Base-by-base conservation (phyloP, 2,888 invertebrate species). In the Xylota segnis region DNA sequence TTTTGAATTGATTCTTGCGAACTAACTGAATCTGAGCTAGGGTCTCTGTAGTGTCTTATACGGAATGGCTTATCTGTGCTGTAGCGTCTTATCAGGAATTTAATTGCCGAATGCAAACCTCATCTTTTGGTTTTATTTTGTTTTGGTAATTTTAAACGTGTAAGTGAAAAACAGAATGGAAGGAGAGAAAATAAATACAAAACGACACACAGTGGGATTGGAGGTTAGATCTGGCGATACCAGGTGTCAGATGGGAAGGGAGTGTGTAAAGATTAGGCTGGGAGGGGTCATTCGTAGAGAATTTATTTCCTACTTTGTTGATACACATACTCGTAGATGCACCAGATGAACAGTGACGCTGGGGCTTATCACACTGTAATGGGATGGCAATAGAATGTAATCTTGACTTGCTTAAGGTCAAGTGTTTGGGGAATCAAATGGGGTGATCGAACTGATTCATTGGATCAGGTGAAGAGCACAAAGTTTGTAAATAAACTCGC, bases 21-120 rank as follows among this genome's bases (percentile, higher is more conserved):
- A 77, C 45, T 54, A 71, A 86, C 76, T 86, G 68, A 75, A 76
- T 56, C 66, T 40, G 32, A 84, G 65, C 66, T 72, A 59, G 29
- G 12, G 66, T 72, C 58, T 68, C 37, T 34, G 71, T 72, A 82
- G 50, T 27, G 66, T 77, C 76, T 82, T 82, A 82, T 86, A 82
- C 68, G 29, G 10, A 61, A 29, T 14, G 29, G 76, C 75, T 82
- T 86, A 82, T 82, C 82, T 12, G 43, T 52, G 16, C 12, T 71
- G 34, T 45, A 12, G 16, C 4, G 34, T 65, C 71, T 86, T 86
- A 86, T 86, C 86, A 86, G 61, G 14, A 34, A 68, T 59, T 59
- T 45, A 54, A 66, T 70, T 71, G 58, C 61, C 45, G 72, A 86
- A 52, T 86, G 76, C 86, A 76, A 86, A 77, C 82, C 82, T 82